Evolutionary conservation across 2,888 invertebrate species (phyloP).

Genomic region (Formica aserva): DNA sequence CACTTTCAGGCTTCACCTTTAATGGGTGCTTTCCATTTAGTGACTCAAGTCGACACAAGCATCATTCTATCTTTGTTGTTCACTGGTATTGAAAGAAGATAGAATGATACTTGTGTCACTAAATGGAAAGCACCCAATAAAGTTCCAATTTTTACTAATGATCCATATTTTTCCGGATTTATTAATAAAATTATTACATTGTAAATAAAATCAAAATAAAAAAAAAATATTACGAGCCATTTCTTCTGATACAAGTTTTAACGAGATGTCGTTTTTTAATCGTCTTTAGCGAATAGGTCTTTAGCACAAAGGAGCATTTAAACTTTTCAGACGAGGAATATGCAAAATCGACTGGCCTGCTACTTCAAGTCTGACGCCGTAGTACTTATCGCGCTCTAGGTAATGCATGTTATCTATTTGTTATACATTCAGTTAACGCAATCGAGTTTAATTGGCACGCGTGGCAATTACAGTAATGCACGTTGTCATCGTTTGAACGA

Average conservation of each 20-base stretch:
- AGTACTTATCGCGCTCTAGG: constrained; percentile 31
- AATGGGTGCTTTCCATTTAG: neutral
- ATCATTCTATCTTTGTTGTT: no score
- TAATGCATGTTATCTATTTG: constrained; percentile 36
- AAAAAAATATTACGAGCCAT: neutral
- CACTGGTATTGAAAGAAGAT: no score
- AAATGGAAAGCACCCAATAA: neutral
- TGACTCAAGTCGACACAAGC: no score
- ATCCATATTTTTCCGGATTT: neutral
- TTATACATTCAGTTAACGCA: constrained; percentile 34
- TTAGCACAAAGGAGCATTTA: neutral
- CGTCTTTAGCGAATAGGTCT: neutral
- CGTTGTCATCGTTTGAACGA: constrained; percentile 36
- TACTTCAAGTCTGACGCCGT: neutral
- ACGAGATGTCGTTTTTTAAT: neutral
- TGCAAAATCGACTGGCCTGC: neutral
- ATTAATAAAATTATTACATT: neutral
- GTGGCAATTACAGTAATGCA: constrained; percentile 35
- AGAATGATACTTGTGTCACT: no score
- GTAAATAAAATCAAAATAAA: neutral
- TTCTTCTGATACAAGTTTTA: neutral
- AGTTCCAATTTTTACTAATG: neutral
- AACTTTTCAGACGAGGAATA: neutral
- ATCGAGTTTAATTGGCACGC: neutral
- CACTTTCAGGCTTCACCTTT: neutral